Evolutionary conservation across 1,140 invertebrate genomes (phyloP).

Genomic region (Campoletis sonorensis): DNA sequence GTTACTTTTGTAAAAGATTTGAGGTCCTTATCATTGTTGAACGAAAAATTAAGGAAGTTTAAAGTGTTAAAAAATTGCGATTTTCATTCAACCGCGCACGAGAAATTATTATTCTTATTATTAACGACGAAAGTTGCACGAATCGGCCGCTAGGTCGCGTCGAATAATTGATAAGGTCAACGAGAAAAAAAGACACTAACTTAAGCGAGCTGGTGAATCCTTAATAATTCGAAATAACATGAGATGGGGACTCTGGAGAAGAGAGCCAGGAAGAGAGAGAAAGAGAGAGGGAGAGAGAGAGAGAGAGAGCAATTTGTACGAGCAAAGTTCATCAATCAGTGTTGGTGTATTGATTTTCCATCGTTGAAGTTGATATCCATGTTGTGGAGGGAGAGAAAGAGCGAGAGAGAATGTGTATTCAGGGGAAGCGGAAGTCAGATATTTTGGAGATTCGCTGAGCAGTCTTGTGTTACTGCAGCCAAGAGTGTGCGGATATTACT

Average conservation of each 20-base stretch:
- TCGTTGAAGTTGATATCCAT: constrained; percentile 40
- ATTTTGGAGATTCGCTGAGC: constrained; percentile 38
- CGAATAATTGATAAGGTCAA: constrained; percentile 15
- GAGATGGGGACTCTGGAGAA: background rate
- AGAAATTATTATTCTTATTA: background rate
- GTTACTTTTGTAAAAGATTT: too few relatives aligned
- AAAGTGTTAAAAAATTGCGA: too few relatives aligned
- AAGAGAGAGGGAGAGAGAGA: constrained; percentile 1
- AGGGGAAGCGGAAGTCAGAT: constrained; percentile 34
- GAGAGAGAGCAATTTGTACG: constrained; percentile 23
- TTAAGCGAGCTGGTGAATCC: background rate
- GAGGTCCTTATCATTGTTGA: too few relatives aligned
- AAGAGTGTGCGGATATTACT: background rate
- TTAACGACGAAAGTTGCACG: background rate
- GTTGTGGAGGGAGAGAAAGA: constrained; percentile 16
- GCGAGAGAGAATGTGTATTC: constrained; percentile 16
- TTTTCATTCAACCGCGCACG: too few relatives aligned
- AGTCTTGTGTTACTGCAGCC: constrained; percentile 37
- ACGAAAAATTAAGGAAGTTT: too few relatives aligned
- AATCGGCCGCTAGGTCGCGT: constrained; percentile 8
- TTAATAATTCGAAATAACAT: constrained; percentile 8
- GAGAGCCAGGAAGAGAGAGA: background rate
- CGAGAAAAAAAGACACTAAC: background rate
- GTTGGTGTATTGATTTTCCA: constrained; percentile 40
- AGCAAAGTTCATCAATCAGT: constrained; percentile 42